phyloP scores from a whole-genome alignment of 2,797 vertebrate species.

The Champsocephalus esox region DNA sequence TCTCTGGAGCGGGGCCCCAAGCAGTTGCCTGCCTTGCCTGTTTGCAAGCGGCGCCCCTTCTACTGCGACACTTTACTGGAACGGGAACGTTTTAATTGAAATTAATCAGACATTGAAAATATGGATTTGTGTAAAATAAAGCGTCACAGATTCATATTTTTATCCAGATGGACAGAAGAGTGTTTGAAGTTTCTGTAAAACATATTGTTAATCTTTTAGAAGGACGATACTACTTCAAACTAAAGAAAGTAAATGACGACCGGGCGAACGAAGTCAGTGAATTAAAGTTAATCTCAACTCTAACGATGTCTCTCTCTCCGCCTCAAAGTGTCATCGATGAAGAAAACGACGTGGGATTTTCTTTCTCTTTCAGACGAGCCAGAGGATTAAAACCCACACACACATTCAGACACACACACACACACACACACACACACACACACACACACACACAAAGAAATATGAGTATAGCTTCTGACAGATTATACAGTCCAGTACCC shows the following conservation, averaged over 20 bases:
- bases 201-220: too few species aligned
- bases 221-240: too few species aligned
- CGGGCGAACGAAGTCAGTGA: background rate
- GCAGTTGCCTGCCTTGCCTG: too few species aligned
- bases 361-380: background rate
- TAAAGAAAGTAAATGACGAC: too few species aligned
- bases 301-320: background rate
- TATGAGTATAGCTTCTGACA: constrained; percentile 88
- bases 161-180: constrained; percentile 3
- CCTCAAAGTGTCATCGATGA: constrained; percentile 5
- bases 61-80: too few species aligned
- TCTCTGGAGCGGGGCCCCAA: too few species aligned
- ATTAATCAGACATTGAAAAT: background rate
- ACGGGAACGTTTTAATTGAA: background rate
- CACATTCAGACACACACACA: constrained; percentile 55
- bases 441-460: constrained; percentile 82
- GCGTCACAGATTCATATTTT: too few species aligned
- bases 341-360: constrained; percentile 12
- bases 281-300: background rate
- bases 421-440: constrained; percentile 75
- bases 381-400: constrained; percentile 2
- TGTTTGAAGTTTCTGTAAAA: background rate
- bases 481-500: constrained; percentile 94
- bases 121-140: too few species aligned
- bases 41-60: too few species aligned